Conservation (phyloP, 2,113 vertebrate species). For the Hiodon tergisus region DNA sequence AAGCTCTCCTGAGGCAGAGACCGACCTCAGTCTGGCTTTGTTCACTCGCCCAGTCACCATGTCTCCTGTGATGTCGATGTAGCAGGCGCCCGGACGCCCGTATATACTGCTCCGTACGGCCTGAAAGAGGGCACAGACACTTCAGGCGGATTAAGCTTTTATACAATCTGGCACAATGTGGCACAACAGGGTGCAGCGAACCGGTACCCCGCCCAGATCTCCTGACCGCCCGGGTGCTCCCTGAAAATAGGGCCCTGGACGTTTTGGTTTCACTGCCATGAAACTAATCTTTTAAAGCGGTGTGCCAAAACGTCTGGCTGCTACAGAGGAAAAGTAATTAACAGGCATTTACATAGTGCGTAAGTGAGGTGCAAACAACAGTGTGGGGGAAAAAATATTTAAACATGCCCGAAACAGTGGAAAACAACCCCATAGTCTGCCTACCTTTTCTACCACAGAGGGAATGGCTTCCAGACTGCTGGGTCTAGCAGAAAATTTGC, state of each 20-base stretch:
- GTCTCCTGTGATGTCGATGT: slow-evolving; percentile 89
- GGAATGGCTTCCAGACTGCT: slow-evolving; percentile 80
- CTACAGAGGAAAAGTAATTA: background rate
- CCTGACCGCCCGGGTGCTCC: no score
- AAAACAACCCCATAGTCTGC: background rate
- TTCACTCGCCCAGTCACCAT: slow-evolving; percentile 78
- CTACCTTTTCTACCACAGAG: slow-evolving; percentile 86
- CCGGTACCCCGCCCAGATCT: no score
- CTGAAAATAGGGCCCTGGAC: no score
- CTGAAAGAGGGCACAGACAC: slow-evolving; percentile 48
- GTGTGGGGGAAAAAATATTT: no score
- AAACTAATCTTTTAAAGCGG: background rate
- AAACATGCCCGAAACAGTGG: no score
- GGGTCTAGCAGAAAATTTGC: slow-evolving; percentile 83
- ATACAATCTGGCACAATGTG: no score
- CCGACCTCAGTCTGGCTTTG: slow-evolving; percentile 72
- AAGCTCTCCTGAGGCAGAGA: background rate
- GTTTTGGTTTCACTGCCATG: no score
- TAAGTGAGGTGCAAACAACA: background rate
- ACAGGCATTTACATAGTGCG: no score
- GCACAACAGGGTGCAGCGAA: no score
- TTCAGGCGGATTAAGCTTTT: no score
- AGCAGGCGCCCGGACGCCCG: slow-evolving; percentile 88
- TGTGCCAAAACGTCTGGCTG: background rate
- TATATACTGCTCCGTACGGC: slow-evolving; percentile 86